Evolutionary conservation across 2,888 invertebrate species (phyloP), one percentile per base, ranked within the genome.

Genomic region (Electrophaes corylata): DNA sequence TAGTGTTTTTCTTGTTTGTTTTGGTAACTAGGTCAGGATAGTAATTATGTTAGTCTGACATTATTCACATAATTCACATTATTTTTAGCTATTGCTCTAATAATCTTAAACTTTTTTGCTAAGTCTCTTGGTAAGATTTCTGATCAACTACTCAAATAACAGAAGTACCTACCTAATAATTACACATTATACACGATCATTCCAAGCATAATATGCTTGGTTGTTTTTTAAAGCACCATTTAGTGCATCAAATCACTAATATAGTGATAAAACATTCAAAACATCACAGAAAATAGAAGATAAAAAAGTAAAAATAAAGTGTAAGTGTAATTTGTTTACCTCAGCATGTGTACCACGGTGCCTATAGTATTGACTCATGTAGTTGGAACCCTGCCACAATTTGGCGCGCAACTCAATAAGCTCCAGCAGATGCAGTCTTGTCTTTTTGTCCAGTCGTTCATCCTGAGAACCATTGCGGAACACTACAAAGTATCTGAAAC

Each of bases 391-490:
- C 80, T 96, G 95, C 98, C 98, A 98, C 79, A 96, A 95, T 88
- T 96, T 96, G 64, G 98, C 98, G 81, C 98, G 94, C 79, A 98
- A 92, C 92, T 98, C 98, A 75, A 98, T 97, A 65, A 98, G 93
- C 92, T 98, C 98, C 82, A 98, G 94, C 76, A 98, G 93, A 86
- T 96, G 96, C 79, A 97, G 94, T 86, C 98, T 94, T 75, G 96
- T 96, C 86, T 96, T 94, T 81, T 96, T 94, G 82, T 97, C 97
- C 76, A 98, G 92, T 83, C 95, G 94, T 84, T 96, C 96, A 87
- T 97, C 96, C 85, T 96, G 96, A 75, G 96, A 96, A 75, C 96
- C 97, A 91, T 97, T 97, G 73, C 97, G 95, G 86, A 97, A 96
- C 77, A 96, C 94, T 74, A 96, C 95, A 91, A 97, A 97, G 74